Conservation (phyloP, 2,797 vertebrate species). For the Rhodeus uyekii region DNA sequence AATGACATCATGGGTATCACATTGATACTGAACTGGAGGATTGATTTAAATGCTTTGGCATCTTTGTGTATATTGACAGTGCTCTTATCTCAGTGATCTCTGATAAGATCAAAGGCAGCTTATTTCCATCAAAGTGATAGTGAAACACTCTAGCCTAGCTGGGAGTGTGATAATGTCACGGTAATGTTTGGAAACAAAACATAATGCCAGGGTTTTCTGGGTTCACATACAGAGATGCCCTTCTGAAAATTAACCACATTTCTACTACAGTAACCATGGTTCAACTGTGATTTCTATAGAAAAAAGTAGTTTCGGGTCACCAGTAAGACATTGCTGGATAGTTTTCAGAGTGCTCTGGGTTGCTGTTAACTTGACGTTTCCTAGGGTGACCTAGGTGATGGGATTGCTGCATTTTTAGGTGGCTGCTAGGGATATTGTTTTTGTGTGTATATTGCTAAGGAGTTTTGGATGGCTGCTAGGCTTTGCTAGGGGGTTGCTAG, state of each 20-base stretch:
- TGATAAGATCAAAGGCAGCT: constrained; percentile 74
- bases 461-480: not conserved
- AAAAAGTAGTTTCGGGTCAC: not conserved
- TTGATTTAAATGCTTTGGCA: constrained; percentile 57
- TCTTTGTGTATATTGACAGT: constrained; percentile 57
- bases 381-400: not conserved
- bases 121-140: constrained; percentile 71
- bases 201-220: constrained; percentile 61
- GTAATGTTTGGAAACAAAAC: constrained; percentile 58
- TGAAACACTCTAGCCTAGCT: constrained; percentile 51
- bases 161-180: constrained; percentile 62
- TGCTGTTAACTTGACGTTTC: not conserved
- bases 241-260: not conserved
- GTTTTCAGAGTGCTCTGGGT: not conserved
- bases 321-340: not conserved
- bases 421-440: not conserved
- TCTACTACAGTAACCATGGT: not conserved
- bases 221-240: constrained; percentile 63
- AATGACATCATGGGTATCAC: not conserved
- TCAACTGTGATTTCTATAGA: not conserved
- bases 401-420: not conserved
- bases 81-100: constrained; percentile 56
- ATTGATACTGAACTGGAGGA: constrained; percentile 54
- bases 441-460: not conserved
- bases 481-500: too few species aligned